Percentiles rank a stretch among this genome's conserved stretches.
These are phyloP conservation scores for Pithys albifrons DNA, from an alignment of 2,113 vertebrate species.

Conservation along the genomic window DNA sequence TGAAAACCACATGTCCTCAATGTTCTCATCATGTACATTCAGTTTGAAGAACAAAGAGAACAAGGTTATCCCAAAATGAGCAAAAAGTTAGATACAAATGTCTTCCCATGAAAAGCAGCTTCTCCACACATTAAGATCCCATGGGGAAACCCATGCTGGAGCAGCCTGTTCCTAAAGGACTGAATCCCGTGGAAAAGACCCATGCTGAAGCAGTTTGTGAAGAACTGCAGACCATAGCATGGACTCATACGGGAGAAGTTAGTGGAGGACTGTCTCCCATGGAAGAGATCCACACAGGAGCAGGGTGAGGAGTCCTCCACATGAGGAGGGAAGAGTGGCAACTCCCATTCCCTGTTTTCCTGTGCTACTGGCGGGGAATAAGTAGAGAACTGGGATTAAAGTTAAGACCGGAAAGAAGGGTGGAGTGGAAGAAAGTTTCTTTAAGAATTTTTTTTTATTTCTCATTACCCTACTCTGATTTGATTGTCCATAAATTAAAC, in stretches of 20 bases:
- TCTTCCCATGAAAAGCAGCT: not conserved
- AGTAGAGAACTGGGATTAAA: not conserved
- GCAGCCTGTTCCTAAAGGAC: not conserved
- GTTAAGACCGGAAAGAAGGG: not conserved
- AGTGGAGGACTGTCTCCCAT: not conserved
- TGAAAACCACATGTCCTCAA: not conserved
- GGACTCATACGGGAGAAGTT: not conserved
- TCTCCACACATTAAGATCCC: not conserved
- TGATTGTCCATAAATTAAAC: not conserved
- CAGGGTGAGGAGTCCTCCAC: not conserved
- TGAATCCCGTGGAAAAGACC: not conserved
- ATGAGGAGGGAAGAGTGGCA: not conserved
- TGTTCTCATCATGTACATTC: not conserved
- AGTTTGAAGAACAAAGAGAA: not conserved
- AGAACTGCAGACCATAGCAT: not conserved
- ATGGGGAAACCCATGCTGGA: fast-evolving
- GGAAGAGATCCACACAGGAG: not conserved
- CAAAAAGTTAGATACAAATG: fast-evolving
- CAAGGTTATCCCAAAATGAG: not conserved
- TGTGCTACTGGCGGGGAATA: not conserved
- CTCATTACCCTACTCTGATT: not conserved
- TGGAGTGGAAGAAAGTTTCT: not conserved
- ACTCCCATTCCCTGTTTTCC: not conserved
- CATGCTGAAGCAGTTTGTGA: fast-evolving
- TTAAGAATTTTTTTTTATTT: not conserved